Percentiles rank a stretch among this genome's conserved stretches.
Evolutionary conservation across 2,888 invertebrate species (phyloP).

Genomic region (Marasmarcha lunaedactyla): DNA sequence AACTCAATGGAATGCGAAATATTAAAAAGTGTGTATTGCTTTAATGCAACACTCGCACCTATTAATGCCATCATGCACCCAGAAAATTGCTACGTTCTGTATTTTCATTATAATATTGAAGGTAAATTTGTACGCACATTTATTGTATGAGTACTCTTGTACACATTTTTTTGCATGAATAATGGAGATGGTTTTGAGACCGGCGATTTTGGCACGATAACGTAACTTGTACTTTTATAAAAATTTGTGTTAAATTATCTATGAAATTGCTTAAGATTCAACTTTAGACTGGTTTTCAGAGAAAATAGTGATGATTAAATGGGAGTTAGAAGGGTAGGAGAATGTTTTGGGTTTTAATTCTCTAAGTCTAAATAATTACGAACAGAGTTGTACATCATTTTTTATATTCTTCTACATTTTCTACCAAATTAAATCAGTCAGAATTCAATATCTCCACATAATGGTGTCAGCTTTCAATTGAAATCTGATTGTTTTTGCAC

Average conservation of each 20-base stretch:
- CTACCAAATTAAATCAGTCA: too few species aligned
- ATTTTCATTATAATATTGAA: slow-evolving; percentile 55
- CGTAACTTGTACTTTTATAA: slow-evolving; percentile 21
- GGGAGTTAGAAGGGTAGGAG: too few species aligned
- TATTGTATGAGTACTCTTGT: neutral
- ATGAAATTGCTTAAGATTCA: slow-evolving; percentile 32
- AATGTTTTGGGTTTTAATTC: too few species aligned
- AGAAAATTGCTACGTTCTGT: slow-evolving; percentile 62
- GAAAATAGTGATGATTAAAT: too few species aligned
- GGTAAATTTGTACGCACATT: slow-evolving; percentile 27
- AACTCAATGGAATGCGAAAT: slow-evolving; percentile 33
- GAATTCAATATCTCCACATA: too few species aligned
- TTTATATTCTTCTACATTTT: too few species aligned
- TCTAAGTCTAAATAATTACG: too few species aligned
- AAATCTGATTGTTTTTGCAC: too few species aligned
- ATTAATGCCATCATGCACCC: slow-evolving; percentile 56
- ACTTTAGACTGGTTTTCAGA: too few species aligned
- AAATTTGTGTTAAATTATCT: slow-evolving; percentile 46
- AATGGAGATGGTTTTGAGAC: slow-evolving; percentile 41
- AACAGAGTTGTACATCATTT: too few species aligned
- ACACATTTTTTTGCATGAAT: slow-evolving; percentile 29
- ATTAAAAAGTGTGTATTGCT: slow-evolving; percentile 23
- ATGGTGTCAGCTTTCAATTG: too few species aligned
- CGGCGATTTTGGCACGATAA: neutral
- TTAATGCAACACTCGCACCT: slow-evolving; percentile 31